These are phyloP conservation scores for Trichogramma evanescens DNA, from an alignment of 2,888 invertebrate genomes.

Conservation along the genomic window DNA sequence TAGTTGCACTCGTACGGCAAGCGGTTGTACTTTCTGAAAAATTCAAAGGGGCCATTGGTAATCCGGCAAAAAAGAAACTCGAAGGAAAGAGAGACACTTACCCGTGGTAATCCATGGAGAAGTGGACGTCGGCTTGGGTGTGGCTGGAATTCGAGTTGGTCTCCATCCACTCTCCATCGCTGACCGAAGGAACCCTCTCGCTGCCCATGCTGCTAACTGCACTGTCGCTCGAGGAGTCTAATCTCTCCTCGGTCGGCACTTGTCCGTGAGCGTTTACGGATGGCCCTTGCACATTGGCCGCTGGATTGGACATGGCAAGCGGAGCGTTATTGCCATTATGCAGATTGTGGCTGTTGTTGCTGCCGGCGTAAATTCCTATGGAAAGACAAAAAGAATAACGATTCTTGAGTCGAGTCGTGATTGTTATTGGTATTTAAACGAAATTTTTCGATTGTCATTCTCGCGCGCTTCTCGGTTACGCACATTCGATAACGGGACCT, in stretches of 20 bases:
- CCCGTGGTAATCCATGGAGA: constrained; percentile 64
- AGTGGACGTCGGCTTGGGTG: constrained; percentile 54
- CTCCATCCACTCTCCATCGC: constrained; percentile 90
- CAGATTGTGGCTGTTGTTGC: background rate
- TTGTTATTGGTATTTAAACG: constrained; percentile 1
- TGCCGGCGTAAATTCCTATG: background rate
- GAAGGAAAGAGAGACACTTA: constrained; percentile 21
- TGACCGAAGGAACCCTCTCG: constrained; percentile 78
- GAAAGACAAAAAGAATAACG: no score
- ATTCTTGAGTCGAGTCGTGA: constrained; percentile 24
- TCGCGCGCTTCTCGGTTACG: no score
- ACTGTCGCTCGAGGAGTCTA: constrained; percentile 83
- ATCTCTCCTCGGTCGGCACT: constrained; percentile 55
- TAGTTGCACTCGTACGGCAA: constrained; percentile 66
- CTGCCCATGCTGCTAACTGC: constrained; percentile 91
- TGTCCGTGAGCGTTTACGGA: constrained; percentile 29
- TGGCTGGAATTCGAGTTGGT: constrained; percentile 74
- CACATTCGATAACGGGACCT: no score
- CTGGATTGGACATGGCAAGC: constrained; percentile 7
- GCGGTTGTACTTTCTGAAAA: constrained; percentile 56
- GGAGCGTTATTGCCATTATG: background rate
- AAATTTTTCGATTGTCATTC: no score
- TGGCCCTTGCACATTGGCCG: constrained; percentile 1
- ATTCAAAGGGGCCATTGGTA: background rate
- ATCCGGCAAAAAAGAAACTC: background rate